Evolutionary conservation across 2,888 invertebrate genomes (phyloP).

Genomic region (Psylliodes chrysocephalus): DNA sequence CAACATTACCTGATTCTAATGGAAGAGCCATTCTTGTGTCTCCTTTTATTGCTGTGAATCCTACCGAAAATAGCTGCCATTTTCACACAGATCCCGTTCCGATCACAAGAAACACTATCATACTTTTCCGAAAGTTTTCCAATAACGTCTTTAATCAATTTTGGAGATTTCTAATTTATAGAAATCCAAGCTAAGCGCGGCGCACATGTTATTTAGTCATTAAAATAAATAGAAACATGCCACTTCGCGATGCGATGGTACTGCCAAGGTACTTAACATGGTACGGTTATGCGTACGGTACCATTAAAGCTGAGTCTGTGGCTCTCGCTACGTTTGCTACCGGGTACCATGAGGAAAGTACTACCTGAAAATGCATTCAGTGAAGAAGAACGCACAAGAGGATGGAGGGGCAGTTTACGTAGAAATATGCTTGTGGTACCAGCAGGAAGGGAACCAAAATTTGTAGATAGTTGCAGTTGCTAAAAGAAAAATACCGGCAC

Average conservation of each 20-base stretch:
- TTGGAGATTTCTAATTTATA: conserved; percentile 37
- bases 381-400: not conserved
- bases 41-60: conserved; percentile 39
- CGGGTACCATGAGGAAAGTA: conserved; percentile 30
- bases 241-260: conserved; percentile 30
- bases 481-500: too few relatives aligned
- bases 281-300: conserved; percentile 45
- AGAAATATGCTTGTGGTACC: not conserved
- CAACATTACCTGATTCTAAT: conserved; percentile 46
- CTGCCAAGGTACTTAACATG: conserved; percentile 22
- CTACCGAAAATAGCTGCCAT: conserved; percentile 40
- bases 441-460: too few relatives aligned
- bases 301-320: conserved; percentile 24
- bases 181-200: conserved; percentile 34
- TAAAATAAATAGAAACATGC: conserved; percentile 20
- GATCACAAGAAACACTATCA: conserved; percentile 13
- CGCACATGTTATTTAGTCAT: conserved; percentile 32
- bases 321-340: conserved; percentile 13
- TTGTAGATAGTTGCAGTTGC: too few relatives aligned
- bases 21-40: conserved; percentile 35
- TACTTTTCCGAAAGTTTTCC: conserved; percentile 6
- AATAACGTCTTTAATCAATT: conserved; percentile 11
- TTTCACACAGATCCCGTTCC: not conserved
- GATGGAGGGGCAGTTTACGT: conserved; percentile 2
- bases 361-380: conserved; percentile 6